A percentile compares a stretch with the other conserved stretches of the same genome.
Conservation (phyloP, 2,113 vertebrate species). For the Crotalus helleri region DNA sequence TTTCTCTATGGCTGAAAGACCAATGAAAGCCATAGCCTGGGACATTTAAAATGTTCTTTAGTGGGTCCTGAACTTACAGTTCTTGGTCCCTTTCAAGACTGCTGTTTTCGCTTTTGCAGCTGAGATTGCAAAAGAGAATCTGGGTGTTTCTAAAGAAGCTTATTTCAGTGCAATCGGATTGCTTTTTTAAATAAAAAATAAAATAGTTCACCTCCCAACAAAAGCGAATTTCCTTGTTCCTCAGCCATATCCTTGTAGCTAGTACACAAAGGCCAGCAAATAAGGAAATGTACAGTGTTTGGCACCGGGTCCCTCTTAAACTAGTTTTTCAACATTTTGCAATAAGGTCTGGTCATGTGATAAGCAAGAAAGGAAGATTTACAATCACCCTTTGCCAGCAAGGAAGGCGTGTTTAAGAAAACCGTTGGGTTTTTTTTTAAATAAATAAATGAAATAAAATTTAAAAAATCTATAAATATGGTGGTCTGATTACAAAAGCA, state of each 20-base stretch:
- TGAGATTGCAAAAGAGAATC: slow-evolving; percentile 2
- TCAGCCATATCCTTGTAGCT: slow-evolving; percentile 39
- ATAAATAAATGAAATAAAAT: too few relatives aligned
- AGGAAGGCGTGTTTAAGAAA: slow-evolving; percentile 51
- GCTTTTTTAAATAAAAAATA: background rate
- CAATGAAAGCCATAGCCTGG: background rate
- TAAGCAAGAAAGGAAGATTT: slow-evolving; percentile 57
- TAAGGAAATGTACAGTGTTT: slow-evolving; percentile 54
- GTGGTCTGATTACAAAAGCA: slow-evolving; percentile 24
- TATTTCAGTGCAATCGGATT: slow-evolving; percentile 21
- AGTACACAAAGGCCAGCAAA: slow-evolving; percentile 28
- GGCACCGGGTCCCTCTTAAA: slow-evolving; percentile 57
- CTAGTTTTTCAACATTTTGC: slow-evolving; percentile 68
- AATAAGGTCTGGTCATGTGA: slow-evolving; percentile 53
- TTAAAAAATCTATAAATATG: background rate
- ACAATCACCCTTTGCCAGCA: slow-evolving; percentile 51
- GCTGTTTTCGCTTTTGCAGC: slow-evolving; percentile 1
- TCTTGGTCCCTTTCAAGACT: background rate
- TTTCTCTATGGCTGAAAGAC: background rate
- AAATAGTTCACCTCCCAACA: slow-evolving; percentile 26
- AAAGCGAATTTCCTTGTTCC: slow-evolving; percentile 53
- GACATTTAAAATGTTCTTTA: background rate
- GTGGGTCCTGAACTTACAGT: background rate
- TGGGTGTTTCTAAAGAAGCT: slow-evolving; percentile 1
- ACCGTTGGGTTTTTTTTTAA: slow-evolving; percentile 33